These are phyloP conservation scores for Isurus oxyrinchus DNA, from an alignment of 2,113 vertebrate genomes.

Conservation along the genomic window DNA sequence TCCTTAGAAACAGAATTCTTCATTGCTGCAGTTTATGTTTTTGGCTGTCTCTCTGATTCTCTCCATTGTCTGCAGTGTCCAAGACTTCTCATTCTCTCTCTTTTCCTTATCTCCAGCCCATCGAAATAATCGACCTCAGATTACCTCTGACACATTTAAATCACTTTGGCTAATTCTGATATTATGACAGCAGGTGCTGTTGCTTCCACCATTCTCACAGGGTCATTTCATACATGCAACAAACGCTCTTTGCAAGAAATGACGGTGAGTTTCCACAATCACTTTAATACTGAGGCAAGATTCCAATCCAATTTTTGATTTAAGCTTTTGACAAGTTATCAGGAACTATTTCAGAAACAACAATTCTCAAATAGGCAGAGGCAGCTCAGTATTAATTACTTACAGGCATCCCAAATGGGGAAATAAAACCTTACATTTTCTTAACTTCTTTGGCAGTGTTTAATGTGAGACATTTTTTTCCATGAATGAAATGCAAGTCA, in stretches of 20 bases:
- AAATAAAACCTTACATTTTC: not conserved
- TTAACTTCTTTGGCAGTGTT: slow-evolving; percentile 10
- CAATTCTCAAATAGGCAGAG: not conserved
- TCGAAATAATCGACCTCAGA: not conserved
- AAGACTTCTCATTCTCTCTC: not conserved
- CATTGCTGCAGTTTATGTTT: not conserved
- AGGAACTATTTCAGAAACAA: not conserved
- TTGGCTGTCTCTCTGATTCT: not conserved
- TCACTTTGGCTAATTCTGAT: not conserved
- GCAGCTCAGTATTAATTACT: not conserved
- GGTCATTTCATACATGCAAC: not conserved
- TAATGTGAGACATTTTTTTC: slow-evolving; percentile 1
- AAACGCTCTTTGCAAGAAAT: not conserved
- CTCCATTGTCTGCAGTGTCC: not conserved
- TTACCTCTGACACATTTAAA: not conserved
- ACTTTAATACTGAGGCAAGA: not conserved
- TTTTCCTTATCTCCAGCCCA: not conserved
- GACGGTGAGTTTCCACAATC: not conserved
- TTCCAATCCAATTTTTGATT: not conserved
- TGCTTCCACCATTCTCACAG: not conserved
- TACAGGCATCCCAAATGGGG: not conserved
- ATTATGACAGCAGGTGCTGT: not conserved
- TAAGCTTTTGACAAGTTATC: not conserved
- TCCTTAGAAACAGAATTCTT: not conserved
- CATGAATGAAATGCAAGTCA: slow-evolving; percentile 29